Evolutionary conservation across 2,888 invertebrate species (phyloP).

Genomic region (Acronicta leporina): DNA sequence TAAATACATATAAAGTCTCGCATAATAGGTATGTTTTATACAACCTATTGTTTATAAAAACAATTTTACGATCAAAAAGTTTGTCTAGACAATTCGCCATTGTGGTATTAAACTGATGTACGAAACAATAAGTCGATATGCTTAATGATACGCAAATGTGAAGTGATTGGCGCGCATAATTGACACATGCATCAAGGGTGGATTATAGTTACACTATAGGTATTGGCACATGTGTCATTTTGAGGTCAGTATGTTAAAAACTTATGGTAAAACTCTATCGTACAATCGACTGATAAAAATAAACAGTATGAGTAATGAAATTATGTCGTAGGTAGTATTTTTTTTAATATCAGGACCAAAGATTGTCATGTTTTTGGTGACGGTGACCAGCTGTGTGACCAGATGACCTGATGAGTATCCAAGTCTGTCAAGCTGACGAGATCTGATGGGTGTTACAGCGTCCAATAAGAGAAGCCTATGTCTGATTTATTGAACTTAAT

Average conservation of each 20-base stretch:
- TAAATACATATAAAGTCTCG: too few species aligned
- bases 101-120: slow-evolving; percentile 38
- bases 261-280: slow-evolving; percentile 13
- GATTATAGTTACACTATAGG: slow-evolving; percentile 25
- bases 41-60: slow-evolving; percentile 3
- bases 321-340: too few species aligned
- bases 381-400: too few species aligned
- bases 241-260: slow-evolving; percentile 32
- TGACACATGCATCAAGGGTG: slow-evolving; percentile 28
- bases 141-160: slow-evolving; percentile 31
- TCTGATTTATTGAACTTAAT: too few species aligned
- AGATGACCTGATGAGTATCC: too few species aligned
- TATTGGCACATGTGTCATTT: slow-evolving; percentile 44
- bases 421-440: too few species aligned
- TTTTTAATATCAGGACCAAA: too few species aligned
- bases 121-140: slow-evolving; percentile 52
- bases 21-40: background rate
- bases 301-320: too few species aligned
- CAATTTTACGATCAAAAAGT: slow-evolving; percentile 18
- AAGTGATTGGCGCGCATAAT: slow-evolving; percentile 30
- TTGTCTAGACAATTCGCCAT: slow-evolving; percentile 50
- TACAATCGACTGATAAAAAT: too few species aligned
- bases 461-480: too few species aligned
- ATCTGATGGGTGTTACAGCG: too few species aligned
- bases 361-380: too few species aligned